Evolutionary conservation across 2,888 invertebrate species (phyloP).

Genomic region (Lagria hirta): DNA sequence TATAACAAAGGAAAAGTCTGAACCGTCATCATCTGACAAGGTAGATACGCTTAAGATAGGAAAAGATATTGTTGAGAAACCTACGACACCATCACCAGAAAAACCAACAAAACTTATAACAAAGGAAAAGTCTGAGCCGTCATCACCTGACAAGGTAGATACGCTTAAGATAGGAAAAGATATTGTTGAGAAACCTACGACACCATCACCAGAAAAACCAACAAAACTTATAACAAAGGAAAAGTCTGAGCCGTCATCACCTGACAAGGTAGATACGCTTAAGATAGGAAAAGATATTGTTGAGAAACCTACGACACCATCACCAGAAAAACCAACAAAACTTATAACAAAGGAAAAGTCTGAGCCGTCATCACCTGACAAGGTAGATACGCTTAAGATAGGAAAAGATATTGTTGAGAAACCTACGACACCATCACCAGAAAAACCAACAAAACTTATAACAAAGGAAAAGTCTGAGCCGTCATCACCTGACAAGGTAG

Average conservation of each 20-base stretch:
- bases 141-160: conserved; percentile 8
- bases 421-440: conserved; percentile 12
- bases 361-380: conserved; percentile 3
- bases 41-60: conserved; percentile 4
- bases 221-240: conserved; percentile 1
- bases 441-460: conserved; percentile 9
- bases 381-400: not conserved
- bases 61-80: not conserved
- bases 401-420: conserved; percentile 5
- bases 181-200: conserved; percentile 7
- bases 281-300: conserved; percentile 1
- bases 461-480: no score
- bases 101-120: not conserved
- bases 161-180: conserved; percentile 4
- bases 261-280: conserved; percentile 4
- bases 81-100: not conserved
- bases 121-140: not conserved
- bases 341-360: not conserved
- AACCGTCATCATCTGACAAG: conserved; percentile 10
- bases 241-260: no score
- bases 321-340: conserved; percentile 4
- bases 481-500: no score
- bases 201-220: conserved; percentile 4
- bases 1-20: conserved; percentile 10
- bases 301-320: conserved; percentile 7